These are phyloP conservation scores for Dromius quadrimaculatus DNA, from an alignment of 2,888 invertebrate genomes.

Conservation along the genomic window DNA sequence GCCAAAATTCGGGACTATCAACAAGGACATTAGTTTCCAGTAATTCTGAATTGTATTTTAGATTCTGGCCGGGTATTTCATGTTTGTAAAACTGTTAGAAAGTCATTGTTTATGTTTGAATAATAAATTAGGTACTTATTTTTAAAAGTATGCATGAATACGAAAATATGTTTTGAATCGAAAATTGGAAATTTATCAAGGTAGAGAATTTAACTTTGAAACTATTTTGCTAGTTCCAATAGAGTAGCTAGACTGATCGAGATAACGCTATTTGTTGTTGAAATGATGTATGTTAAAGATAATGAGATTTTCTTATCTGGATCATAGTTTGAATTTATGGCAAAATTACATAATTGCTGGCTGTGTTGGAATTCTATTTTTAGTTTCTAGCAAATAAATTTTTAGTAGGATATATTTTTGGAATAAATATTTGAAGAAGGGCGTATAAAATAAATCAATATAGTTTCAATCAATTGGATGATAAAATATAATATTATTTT, in stretches of 20 bases:
- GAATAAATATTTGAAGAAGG: too few relatives aligned
- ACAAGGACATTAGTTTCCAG: slow-evolving; percentile 27
- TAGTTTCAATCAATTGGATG: too few relatives aligned
- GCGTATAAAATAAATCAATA: too few relatives aligned
- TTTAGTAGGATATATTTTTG: too few relatives aligned
- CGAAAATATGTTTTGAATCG: too few relatives aligned
- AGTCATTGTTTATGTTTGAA: not conserved
- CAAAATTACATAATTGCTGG: not conserved
- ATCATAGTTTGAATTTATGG: not conserved
- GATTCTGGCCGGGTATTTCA: not conserved
- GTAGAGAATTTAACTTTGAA: not conserved
- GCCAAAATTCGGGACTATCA: slow-evolving; percentile 23
- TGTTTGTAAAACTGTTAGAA: not conserved
- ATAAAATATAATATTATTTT: too few relatives aligned
- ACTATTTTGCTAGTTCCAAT: not conserved
- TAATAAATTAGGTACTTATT: too few relatives aligned
- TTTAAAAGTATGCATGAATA: too few relatives aligned
- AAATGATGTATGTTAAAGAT: not conserved
- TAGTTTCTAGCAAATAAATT: too few relatives aligned
- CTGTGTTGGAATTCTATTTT: too few relatives aligned
- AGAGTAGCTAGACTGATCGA: slow-evolving; percentile 4
- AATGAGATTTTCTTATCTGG: not conserved
- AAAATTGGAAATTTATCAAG: not conserved
- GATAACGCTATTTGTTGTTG: not conserved
- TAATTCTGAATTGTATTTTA: slow-evolving; percentile 17